Percentiles rank a stretch among this genome's conserved stretches.
Evolutionary conservation across 1,140 invertebrate species (phyloP).

Genomic region (Dendrolimus kikuchii): DNA sequence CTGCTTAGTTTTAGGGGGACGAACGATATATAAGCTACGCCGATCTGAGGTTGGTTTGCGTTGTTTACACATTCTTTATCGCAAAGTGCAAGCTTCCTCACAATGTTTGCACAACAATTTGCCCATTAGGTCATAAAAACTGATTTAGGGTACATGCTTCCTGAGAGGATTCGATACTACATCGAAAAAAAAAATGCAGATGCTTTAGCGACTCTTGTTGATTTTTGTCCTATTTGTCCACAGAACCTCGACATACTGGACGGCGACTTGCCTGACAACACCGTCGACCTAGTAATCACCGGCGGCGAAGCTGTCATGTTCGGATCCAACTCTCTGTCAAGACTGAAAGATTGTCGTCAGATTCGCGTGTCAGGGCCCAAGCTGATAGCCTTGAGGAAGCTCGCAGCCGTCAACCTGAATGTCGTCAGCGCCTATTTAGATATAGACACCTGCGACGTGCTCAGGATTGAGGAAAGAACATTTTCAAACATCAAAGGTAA

Average conservation of each 20-base stretch:
- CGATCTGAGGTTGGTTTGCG: too few species aligned
- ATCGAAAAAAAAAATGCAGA: not conserved
- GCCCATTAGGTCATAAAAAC: too few species aligned
- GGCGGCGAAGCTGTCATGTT: constrained; percentile 74
- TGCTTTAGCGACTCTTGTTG: not conserved
- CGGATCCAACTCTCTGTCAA: constrained; percentile 55
- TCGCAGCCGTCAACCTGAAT: constrained; percentile 35
- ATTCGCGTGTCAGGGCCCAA: constrained; percentile 31
- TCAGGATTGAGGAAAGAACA: constrained; percentile 41
- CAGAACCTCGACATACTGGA: constrained; percentile 44
- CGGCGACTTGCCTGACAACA: constrained; percentile 73
- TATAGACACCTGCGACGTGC: constrained; percentile 32
- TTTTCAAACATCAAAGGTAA: constrained; percentile 54
- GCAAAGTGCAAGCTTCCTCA: too few species aligned
- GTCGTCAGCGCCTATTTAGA: constrained; percentile 44
- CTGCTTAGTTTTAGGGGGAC: too few species aligned
- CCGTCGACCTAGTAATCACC: constrained; percentile 74
- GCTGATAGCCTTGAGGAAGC: constrained; percentile 31
- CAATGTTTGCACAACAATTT: too few species aligned
- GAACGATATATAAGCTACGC: too few species aligned
- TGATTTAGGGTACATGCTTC: too few species aligned
- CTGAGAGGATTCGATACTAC: too few species aligned
- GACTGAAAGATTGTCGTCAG: constrained; percentile 35
- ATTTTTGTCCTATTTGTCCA: constrained; percentile 17
- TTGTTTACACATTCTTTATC: too few species aligned